Evolutionary conservation across 1,140 invertebrate genomes (phyloP), one percentile per base, ranked within the genome.

Genomic region (Stegodyphus mimosarum): DNA sequence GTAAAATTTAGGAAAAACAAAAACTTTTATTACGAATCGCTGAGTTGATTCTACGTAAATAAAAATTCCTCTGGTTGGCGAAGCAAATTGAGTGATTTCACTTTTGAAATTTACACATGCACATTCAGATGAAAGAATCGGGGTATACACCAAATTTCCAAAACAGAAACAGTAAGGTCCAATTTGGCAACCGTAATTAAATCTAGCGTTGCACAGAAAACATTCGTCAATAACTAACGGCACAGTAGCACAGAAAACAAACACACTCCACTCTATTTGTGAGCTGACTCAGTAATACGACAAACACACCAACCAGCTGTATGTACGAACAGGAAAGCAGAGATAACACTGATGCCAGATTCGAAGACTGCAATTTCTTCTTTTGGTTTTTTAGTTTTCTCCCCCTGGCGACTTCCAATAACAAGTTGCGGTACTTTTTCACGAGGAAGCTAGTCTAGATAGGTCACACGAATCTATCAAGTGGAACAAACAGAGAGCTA

Each of bases 391-490:
- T 1, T 60, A 11, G 9, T 60, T 11, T 67, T 79, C 33, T 72
- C 66, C 73, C 71, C 70, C 78, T 72, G 18, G 67, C 69, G 71
- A 67, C 33, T 80, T 63, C 78, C 18, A 67, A 64, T 67, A 83
- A 83, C 80, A 48, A 73, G 80, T 74, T 81, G 66, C 66, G 63
- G 50, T n/a, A 9, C 18, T 71, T 69, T 67, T 55, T 63, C 49
- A 83, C 70, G 80, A 83, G 70, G 80, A 83, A 74, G 71, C 80
- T 49, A 11, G 53, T 15, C 13, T 72, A 81, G 81, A 60, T 84
- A 84, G 81, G 81, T 84, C 81, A 84, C 72, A 84, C 63, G 71
- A 64, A 76, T 70, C 81, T 76, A 76, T 76, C 81, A 70, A 66
- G 72, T 84, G 73, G 81, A 84, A 76, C 60, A 75, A 7, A 72